These are phyloP conservation scores for Proctacanthus coquilletti DNA, from an alignment of 1,140 invertebrate species.

Conservation along the genomic window DNA sequence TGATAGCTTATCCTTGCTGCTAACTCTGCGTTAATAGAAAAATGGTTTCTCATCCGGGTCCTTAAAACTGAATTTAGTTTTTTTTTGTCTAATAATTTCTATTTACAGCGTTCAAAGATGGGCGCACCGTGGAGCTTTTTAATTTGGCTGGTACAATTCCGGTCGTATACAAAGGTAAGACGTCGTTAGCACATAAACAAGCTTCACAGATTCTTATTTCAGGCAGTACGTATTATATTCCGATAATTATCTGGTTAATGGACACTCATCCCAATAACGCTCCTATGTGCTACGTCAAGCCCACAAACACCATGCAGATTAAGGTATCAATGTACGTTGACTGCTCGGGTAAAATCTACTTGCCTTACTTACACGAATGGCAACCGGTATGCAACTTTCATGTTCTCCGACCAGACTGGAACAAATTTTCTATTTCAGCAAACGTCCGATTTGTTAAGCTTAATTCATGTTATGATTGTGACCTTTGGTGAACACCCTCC, in stretches of 20 bases:
- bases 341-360: conserved; percentile 87
- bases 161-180: conserved; percentile 71
- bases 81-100: conserved; percentile 3
- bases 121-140: conserved; percentile 62
- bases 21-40: neutral
- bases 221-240: conserved; percentile 88
- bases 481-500: conserved; percentile 93
- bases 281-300: conserved; percentile 95
- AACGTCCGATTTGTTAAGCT: conserved; percentile 63
- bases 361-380: conserved; percentile 97
- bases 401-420: neutral
- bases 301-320: conserved; percentile 89
- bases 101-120: conserved; percentile 83
- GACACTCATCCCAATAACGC: conserved; percentile 94
- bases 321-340: conserved; percentile 90
- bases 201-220: conserved; percentile 11
- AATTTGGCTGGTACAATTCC: conserved; percentile 86
- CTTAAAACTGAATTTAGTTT: neutral
- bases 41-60: neutral
- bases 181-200: neutral
- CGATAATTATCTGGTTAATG: conserved; percentile 89
- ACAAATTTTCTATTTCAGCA: conserved; percentile 36
- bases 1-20: conserved; percentile 1
- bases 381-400: conserved; percentile 45
- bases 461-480: conserved; percentile 83